Evolutionary conservation across 2,113 vertebrate species (phyloP).

Genomic region (Trochalopteron elliotii): DNA sequence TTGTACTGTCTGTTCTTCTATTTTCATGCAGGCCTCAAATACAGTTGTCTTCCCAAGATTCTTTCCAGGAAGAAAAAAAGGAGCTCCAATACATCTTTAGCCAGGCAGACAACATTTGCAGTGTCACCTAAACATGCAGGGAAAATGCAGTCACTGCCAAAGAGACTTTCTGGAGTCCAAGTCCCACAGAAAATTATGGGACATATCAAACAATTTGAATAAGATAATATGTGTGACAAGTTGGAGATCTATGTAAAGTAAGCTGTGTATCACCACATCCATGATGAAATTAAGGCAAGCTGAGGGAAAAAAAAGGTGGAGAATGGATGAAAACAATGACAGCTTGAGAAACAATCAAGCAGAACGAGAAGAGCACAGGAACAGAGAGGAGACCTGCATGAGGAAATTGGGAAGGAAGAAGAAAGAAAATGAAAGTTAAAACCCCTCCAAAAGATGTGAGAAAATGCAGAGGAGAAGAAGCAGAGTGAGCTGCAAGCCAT

Average conservation of each 20-base stretch:
- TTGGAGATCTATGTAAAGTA: neutral
- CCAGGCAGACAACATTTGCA: neutral
- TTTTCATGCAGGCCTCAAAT: neutral
- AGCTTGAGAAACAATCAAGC: neutral
- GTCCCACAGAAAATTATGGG: neutral
- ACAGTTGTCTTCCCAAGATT: neutral
- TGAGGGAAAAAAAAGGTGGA: neutral
- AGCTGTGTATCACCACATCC: neutral
- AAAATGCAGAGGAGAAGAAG: neutral
- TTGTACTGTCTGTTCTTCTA: neutral
- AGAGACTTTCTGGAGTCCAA: neutral
- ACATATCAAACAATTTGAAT: neutral
- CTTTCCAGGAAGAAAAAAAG: neutral
- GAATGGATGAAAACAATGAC: neutral
- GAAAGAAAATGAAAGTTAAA: neutral
- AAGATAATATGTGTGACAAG: neutral
- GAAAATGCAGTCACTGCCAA: neutral
- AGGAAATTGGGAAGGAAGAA: neutral
- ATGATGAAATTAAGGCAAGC: neutral
- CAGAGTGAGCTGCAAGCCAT: neutral
- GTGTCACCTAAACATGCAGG: neutral
- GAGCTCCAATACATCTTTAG: neutral
- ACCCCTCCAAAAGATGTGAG: neutral
- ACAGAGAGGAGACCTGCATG: accelerated
- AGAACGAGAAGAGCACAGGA: neutral